Evolutionary conservation across 2,797 vertebrate genomes (phyloP), one percentile per base, ranked within the genome.

Genomic region (Malurus splendens): DNA sequence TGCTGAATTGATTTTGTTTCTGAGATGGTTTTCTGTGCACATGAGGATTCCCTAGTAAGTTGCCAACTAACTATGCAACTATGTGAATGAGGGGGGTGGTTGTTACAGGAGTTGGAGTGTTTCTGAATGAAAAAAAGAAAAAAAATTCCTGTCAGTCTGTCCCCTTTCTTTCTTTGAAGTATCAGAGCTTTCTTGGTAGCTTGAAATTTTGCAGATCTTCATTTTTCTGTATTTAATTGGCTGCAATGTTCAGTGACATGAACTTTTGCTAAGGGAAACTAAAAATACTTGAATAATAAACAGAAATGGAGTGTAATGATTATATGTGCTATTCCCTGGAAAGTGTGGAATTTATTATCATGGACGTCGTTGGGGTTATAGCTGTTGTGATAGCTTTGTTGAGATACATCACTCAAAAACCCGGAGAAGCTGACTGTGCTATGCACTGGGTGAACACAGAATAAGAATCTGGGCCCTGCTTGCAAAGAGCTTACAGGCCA

Each of bases 241-340:
- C 65, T 90, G 25, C 47, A 74, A 91, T 90, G 77, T 75, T 75
- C 47, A 88, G 51, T 74, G 90, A 85, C 61, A 86, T 78, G 81
- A 94, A 92, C 86, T 93, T 95, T 82, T 92, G 74, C 51, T 72
- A 90, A 65, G 54, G 50, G 47, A 91, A 86, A 86, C 42, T 86
- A 80, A 93, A 95, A 95, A 90, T 92, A 70, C 57, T 90, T 78
- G 71, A 91, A 87, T 76, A 95, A 93, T 87, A 90, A 92, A 89
- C 36, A 85, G 66, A 82, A 90, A 86, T 57, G 5, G 59, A 80
- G 44, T 68, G 54, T 57, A 90, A 81, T 86, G 94, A 93, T 92
- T 78, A 45, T 77, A 84, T 44, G 32, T 74, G 32, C 50, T 94
- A 80, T 86, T 92, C 90, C 88, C 57, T 81, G 82, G 42, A 86